Evolutionary conservation across 2,113 vertebrate species (phyloP).

Genomic region (Butorides virescens): DNA sequence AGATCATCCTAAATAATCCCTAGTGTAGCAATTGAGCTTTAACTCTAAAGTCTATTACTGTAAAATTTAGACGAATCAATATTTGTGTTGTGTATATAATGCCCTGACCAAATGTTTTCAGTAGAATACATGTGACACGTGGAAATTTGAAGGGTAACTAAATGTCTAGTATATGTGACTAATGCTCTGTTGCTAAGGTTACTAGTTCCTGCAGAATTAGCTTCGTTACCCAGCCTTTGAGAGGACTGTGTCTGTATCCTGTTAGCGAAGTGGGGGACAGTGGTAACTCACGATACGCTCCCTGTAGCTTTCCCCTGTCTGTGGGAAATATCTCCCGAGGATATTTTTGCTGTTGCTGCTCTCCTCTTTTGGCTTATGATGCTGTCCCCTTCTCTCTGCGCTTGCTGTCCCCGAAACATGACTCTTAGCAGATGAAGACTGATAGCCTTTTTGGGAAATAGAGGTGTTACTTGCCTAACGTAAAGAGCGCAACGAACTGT

Average conservation of each 20-base stretch:
- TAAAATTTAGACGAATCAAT: background rate
- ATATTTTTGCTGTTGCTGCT: background rate
- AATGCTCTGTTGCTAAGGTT: background rate
- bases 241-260: background rate
- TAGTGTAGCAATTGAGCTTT: background rate
- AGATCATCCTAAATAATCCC: background rate
- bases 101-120: background rate
- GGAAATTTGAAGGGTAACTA: background rate
- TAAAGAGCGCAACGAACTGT: background rate
- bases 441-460: background rate
- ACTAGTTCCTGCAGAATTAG: background rate
- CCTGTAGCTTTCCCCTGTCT: background rate
- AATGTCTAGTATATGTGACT: background rate
- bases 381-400: background rate
- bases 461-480: background rate
- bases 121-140: background rate
- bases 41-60: background rate
- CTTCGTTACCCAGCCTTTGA: background rate
- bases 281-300: background rate
- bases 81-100: background rate
- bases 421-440: background rate
- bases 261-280: accelerated
- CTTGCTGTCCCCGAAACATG: background rate
- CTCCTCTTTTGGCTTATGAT: background rate
- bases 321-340: background rate